Evolutionary conservation across 1,140 invertebrate species (phyloP).

Genomic region (Drosophila sproati): DNA sequence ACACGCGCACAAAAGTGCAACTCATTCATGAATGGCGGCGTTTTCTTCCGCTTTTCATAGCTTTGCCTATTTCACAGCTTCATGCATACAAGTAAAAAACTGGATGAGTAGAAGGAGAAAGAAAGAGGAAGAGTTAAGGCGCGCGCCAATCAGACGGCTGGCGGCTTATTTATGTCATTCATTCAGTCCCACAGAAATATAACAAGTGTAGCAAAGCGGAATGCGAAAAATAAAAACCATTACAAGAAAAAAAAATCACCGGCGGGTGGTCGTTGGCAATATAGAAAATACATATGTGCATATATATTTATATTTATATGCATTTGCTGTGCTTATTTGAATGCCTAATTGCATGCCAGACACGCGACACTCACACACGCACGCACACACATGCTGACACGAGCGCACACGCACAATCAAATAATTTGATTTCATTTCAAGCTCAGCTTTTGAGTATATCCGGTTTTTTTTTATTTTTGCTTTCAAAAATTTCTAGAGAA

Average conservation of each 20-base stretch:
- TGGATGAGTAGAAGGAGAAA: background rate
- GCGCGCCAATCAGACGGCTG: conserved; percentile 61
- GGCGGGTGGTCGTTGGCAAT: conserved; percentile 8
- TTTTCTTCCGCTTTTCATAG: conserved; percentile 67
- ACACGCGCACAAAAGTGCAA: conserved; percentile 49
- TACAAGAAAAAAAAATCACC: background rate
- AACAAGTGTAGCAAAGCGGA: conserved; percentile 36
- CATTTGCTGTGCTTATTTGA: conserved; percentile 49
- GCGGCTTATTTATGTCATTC: conserved; percentile 44
- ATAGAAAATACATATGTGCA: conserved; percentile 7
- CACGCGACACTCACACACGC: conserved; percentile 58
- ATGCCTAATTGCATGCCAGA: conserved; percentile 81
- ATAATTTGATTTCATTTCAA: conserved; percentile 67
- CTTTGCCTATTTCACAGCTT: conserved; percentile 18
- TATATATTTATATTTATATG: conserved; percentile 2
- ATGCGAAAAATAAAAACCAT: conserved; percentile 45
- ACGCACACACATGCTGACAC: conserved; percentile 23
- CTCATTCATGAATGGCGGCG: conserved; percentile 70
- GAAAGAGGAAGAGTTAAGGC: conserved; percentile 29
- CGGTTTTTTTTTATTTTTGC: conserved; percentile 72
- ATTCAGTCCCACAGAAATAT: conserved; percentile 23
- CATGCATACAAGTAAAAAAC: conserved; percentile 36
- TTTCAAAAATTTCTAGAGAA: conserved; percentile 81
- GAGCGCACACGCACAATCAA: conserved; percentile 32
- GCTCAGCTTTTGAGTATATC: conserved; percentile 73